Evolutionary conservation across 1,140 invertebrate species (phyloP).

Genomic region (Acyrthosiphon pisum): DNA sequence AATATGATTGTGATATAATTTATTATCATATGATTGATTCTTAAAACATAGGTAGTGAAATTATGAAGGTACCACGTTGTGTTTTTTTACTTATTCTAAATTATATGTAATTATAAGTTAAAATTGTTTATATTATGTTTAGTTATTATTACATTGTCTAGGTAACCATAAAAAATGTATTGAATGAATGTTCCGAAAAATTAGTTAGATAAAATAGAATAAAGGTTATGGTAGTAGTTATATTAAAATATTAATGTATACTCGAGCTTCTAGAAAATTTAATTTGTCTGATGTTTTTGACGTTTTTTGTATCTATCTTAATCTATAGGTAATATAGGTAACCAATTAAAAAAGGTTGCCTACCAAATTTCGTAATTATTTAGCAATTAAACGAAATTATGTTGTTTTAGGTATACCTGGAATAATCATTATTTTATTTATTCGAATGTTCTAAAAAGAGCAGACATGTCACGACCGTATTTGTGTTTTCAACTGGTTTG

Average conservation of each 20-base stretch:
- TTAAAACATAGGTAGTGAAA: background rate
- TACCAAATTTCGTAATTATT: background rate
- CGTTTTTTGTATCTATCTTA: background rate
- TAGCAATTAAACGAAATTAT: background rate
- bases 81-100: background rate
- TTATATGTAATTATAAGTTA: background rate
- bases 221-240: background rate
- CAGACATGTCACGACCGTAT: background rate
- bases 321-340: background rate
- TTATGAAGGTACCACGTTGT: background rate
- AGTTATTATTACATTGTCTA: background rate
- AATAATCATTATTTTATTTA: conserved; percentile 16
- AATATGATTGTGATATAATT: background rate
- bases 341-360: background rate
- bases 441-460: background rate
- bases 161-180: background rate
- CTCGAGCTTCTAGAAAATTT: background rate
- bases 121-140: background rate
- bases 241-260: background rate
- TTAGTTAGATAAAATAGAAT: background rate
- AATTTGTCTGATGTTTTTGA: background rate
- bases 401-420: background rate
- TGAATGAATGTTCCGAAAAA: background rate
- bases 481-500: background rate
- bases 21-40: background rate